Base-by-base conservation (phyloP, 1,140 invertebrate species). In the Drosophila kikkawai region DNA sequence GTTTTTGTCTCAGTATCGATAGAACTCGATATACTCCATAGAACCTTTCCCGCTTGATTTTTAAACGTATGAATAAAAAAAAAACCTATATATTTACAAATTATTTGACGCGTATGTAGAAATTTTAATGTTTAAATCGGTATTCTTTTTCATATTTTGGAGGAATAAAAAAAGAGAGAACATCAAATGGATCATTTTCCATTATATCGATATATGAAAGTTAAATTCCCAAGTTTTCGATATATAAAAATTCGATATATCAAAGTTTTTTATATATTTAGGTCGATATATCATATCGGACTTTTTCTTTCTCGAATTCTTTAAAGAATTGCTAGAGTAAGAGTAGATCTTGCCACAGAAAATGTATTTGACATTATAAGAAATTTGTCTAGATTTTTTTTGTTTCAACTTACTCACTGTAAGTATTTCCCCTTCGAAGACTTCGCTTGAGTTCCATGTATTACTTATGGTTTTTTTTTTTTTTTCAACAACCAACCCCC, bases 381-480 rank as follows among this genome's bases (percentile, higher is more conserved):
- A 1, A 13, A 47, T 47, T 6, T 8, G 1, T n/a, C 2, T n/a
- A 0, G 47, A 8, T 11, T 50, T 29, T 13, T 45, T 19, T 22
- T 7, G 13, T 26, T 29, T n/a, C 32, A 15, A 57, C 19, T 55
- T 55, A 55, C 19, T 26, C 0, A 13, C 17, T 37, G 55, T 39
- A n/a, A 57, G 22, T 26, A 26, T n/a, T 56, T 41, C 36, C 55
- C 13, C 9, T 50, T 32, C 15, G 26, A 32, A 50, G 48, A 32
- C 48, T 56, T 57, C 6, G 36, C 7, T 8, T n/a, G 19, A 41
- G 55, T 57, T 57, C 36, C 47, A 12, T 67, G 19, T 36, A 17
- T 55, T 55, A 55, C 32, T 17, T 53, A 48, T 41, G 61, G n/a
- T 34, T 42, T 64, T 64, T 78, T 34, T 42, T 64, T 64, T 78